Percentiles rank a stretch among this genome's conserved stretches.
Conservation (phyloP, 2,113 vertebrate species). For the Emberiza fucata region DNA sequence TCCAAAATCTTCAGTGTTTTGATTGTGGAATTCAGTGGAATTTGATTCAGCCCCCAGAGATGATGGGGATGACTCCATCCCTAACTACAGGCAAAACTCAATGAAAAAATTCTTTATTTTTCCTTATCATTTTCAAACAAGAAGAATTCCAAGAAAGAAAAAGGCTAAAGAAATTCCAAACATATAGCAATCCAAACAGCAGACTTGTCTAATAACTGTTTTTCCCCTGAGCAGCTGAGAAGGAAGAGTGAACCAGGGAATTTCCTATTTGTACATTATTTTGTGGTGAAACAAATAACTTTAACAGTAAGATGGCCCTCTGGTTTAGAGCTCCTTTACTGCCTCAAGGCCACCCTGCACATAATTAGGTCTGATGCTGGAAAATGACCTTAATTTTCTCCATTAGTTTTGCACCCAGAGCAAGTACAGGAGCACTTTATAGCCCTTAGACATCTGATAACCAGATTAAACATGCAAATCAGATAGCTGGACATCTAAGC, state of each 20-base stretch:
- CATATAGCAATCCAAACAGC: neutral
- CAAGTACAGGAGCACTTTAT: neutral
- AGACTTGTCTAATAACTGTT: neutral
- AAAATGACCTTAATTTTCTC: slow-evolving; percentile 55
- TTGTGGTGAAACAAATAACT: neutral
- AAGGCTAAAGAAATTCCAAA: neutral
- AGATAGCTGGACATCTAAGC: neutral
- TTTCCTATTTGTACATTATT: neutral
- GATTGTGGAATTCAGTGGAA: neutral
- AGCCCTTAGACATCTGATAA: slow-evolving; percentile 24
- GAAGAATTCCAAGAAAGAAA: neutral
- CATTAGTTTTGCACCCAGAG: slow-evolving; percentile 3
- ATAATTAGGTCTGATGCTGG: slow-evolving; percentile 15
- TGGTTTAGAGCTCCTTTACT: neutral
- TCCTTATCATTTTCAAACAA: neutral
- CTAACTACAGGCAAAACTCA: neutral
- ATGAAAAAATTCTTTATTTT: neutral
- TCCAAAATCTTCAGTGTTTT: neutral
- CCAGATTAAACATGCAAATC: slow-evolving; percentile 33
- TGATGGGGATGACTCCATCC: fast-evolving
- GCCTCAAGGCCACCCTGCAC: slow-evolving; percentile 22
- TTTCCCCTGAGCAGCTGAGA: neutral
- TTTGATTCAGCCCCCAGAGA: neutral
- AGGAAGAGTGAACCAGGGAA: neutral
- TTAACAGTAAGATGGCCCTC: neutral